Evolutionary conservation across 1,140 invertebrate genomes (phyloP), one percentile per base, ranked within the genome.

Genomic region (Cydia pomonella): DNA sequence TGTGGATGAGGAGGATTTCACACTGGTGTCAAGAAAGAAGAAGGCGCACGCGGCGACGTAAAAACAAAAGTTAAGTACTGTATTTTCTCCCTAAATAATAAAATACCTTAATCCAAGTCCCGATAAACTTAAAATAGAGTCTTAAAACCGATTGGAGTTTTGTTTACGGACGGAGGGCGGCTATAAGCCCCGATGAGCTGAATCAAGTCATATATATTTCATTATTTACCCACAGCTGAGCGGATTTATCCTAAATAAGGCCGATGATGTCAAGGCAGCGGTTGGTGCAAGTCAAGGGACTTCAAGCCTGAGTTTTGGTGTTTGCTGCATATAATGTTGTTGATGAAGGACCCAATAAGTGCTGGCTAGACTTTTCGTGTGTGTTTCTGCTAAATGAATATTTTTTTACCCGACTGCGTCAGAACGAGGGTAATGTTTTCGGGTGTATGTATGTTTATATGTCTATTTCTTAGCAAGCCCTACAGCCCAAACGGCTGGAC

Each of bases 181-280:
- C 25, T 63, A 63, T 63, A 27, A 63, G 63, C 63, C 63, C 2
- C 23, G 62, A 63, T 23, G 62, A 29, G 63, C 27, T 25, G 76
- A 80, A 83, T 80, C 77, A 76, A 76, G 76, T 84, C 77, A 84
- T 86, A 85, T 83, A 82, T 83, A 83, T 87, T 85, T 83, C 78
- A 87, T 77, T 87, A 87, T 87, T 87, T 83, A 83, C 80, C 84
- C 75, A 74, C 72, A 75, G 79, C 69, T 80, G 81, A 85, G 77
- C 79, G 83, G 86, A 87, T 87, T 71, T 85, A 72, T 79, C 80
- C 80, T 82, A 82, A 84, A 88, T 88, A 85, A 85, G 85, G 82
- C 82, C 84, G 85, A 89, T 87, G 84, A 85, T 84, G 73, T 78
- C 71, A 69, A 86, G 82, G 82, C 84, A 84, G 82, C 82, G 76